Evolutionary conservation across 1,140 invertebrate species (phyloP), one percentile per base, ranked within the genome.

Genomic region (Coptotermes formosanus): DNA sequence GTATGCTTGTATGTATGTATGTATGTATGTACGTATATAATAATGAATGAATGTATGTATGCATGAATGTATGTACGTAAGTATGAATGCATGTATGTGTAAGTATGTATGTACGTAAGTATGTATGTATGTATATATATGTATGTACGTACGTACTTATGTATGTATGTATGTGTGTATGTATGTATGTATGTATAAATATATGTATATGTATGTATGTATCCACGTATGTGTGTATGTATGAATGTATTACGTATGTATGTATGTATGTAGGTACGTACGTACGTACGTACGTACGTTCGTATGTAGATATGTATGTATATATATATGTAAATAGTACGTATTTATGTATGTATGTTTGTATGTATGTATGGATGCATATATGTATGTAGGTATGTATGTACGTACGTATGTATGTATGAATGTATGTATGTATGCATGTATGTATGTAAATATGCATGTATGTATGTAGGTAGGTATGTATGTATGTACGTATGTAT

Each of bases 401-500:
- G 83, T 16, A 84, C n/a, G 83, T 32, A 84, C n/a, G 83, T 32
- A 84, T 52, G 83, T 32, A 84, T 84, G 48, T 12, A 84, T 84
- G 83, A 44, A 84, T 84, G 83, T 11, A 84, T 32, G 83, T 11
- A 84, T 38, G 48, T 12, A 52, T 14, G 48, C 9, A 32, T 84
- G 83, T 16, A 84, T 52, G 83, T 32, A 55, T 55, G 52, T 55
- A 55, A 11, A 19, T 11, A 55, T 55, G 52, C 9, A 55, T 19
- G 52, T 11, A 55, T 19, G 19, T 11, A 55, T 55, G 52, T 19
- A 84, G 11, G 83, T n/a, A 84, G 9, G 48, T 11, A 84, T 45
- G 83, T 32, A 84, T 84, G 48, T 32, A 84, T 84, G 83, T 52
- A 84, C n/a, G 48, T 12, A 52, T 84, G 48, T 11, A 55, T 44